A percentile compares a stretch with the other conserved stretches of the same genome.
phyloP scores from a whole-genome alignment of 2,888 invertebrate genomes.

The Parnassius apollo region DNA sequence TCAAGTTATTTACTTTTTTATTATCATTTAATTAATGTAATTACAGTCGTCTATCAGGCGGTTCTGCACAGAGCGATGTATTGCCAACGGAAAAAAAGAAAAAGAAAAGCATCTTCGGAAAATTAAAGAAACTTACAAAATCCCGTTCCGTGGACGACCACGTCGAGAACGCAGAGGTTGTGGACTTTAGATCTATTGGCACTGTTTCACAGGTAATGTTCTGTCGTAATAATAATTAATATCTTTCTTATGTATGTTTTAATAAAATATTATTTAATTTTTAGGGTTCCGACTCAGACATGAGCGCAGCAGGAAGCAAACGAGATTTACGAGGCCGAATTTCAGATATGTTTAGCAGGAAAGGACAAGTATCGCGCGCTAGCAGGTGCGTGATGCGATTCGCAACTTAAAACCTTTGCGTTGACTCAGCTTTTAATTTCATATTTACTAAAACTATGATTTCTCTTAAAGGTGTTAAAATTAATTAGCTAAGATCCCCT shows the following conservation, averaged over 20 bases:
- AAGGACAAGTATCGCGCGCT: constrained; percentile 82
- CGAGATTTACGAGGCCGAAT: constrained; percentile 89
- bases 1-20: neutral
- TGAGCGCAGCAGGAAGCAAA: constrained; percentile 86
- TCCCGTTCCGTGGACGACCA: constrained; percentile 90
- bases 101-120: constrained; percentile 91
- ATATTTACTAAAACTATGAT: no score
- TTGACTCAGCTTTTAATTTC: no score
- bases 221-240: neutral
- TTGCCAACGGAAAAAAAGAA: constrained; percentile 89
- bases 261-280: neutral
- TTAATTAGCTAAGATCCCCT: no score
- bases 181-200: constrained; percentile 74
- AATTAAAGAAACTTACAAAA: constrained; percentile 91
- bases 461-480: no score
- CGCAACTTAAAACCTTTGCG: no score
- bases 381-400: constrained; percentile 78
- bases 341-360: constrained; percentile 90
- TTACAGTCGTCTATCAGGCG: constrained; percentile 87
- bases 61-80: constrained; percentile 92
- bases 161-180: constrained; percentile 59
- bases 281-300: constrained; percentile 86
- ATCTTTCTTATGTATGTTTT: no score
- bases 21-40: neutral
- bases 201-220: constrained; percentile 76